Evolutionary conservation across 1,140 invertebrate species (phyloP).

Genomic region (Diabrotica virgifera): DNA sequence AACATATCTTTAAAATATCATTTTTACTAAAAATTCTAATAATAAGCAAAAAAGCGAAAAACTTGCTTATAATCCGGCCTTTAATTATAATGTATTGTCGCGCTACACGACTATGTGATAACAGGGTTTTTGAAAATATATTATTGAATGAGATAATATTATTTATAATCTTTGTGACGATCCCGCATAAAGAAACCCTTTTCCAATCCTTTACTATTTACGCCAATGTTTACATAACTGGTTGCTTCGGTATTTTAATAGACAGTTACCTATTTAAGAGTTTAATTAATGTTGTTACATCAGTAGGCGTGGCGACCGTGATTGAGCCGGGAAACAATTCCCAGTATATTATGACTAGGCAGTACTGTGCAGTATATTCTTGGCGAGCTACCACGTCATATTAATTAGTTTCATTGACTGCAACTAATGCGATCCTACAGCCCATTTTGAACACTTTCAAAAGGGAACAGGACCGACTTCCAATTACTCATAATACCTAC

Average conservation of each 20-base stretch:
- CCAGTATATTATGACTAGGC: not conserved
- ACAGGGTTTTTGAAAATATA: too few relatives aligned
- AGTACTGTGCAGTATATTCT: slow-evolving; percentile 11
- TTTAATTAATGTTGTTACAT: slow-evolving; percentile 30
- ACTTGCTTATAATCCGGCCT: too few relatives aligned
- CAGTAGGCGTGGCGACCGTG: slow-evolving; percentile 20
- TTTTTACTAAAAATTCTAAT: too few relatives aligned
- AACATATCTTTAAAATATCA: too few relatives aligned
- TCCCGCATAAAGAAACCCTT: not conserved
- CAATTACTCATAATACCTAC: not conserved
- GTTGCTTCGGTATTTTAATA: slow-evolving; percentile 27
- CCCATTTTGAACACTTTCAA: slow-evolving; percentile 1
- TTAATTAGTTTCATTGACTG: slow-evolving; percentile 18
- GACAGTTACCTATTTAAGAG: slow-evolving; percentile 26
- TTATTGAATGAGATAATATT: too few relatives aligned
- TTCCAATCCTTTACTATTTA: not conserved
- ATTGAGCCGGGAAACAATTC: slow-evolving; percentile 23
- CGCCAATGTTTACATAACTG: not conserved
- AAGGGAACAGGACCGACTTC: slow-evolving; percentile 2
- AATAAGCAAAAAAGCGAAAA: too few relatives aligned
- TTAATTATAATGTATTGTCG: too few relatives aligned
- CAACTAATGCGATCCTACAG: slow-evolving; percentile 6
- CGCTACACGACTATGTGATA: too few relatives aligned
- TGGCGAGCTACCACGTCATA: slow-evolving; percentile 19
- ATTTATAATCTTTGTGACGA: not conserved